Evolutionary conservation across 1,140 invertebrate species (phyloP), one percentile per base, ranked within the genome.

Genomic region (Bactericera cockerelli): DNA sequence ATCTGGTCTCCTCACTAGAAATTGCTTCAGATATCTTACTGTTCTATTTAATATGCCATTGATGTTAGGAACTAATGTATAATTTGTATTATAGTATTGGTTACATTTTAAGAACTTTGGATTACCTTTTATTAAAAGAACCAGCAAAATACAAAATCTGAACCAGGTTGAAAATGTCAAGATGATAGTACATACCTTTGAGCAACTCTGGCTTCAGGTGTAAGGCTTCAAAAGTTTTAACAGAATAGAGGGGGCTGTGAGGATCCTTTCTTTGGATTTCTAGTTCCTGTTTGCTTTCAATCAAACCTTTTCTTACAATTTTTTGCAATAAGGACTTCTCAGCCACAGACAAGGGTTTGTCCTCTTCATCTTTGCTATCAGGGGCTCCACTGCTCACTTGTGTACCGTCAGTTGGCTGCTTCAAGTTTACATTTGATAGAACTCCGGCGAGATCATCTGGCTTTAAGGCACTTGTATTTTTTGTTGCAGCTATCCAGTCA

Each of bases 201-300:
- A 63, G 31, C 22, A 63, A 49, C 2, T 59, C 60, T 26, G 60
- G 60, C 54, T 61, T 58, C 83, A 97, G 77, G 71, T 93, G 84
- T 42, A 98, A 72, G 21, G 87, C 91, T 75, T 97, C 92, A 74
- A 97, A 98, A 1, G 84, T 83, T 75, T 94, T 96, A 0, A 94
- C 85, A 31, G 91, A 95, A 76, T 90, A 89, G 21, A 98, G 74
- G 2, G 94, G 93, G 8, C 91, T 95, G 63, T 83, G 86, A 0
- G 93, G 93, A 76, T 98, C 87, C 69, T 87, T 88, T 62, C 90
- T 79, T 69, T 92, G 85, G 39, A 97, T 72, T 72, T 96, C 92
- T 58, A 96, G 76, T 64, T 93, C 85, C 68, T 83, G 79, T 67
- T 87, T 91, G 11, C 80, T 84, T 65, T 89, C 83, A 0, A 95